These are phyloP conservation scores for Chrysina gloriosa DNA, from an alignment of 2,888 invertebrate species.

Conservation along the genomic window DNA sequence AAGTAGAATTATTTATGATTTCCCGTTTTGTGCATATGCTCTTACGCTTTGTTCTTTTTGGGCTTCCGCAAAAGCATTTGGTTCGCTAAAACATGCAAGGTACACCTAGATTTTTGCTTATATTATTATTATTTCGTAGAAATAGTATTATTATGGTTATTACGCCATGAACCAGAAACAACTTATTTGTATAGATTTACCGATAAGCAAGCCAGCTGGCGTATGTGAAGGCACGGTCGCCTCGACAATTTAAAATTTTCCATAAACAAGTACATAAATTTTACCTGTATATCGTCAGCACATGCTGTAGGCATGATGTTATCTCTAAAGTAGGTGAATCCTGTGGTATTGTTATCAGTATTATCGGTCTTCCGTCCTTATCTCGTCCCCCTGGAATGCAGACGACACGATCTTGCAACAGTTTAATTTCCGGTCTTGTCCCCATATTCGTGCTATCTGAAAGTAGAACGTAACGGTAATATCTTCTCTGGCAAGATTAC, in stretches of 20 bases:
- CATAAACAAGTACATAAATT: constrained; percentile 28
- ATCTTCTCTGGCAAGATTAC: not conserved
- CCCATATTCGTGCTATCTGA: constrained; percentile 39
- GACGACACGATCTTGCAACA: constrained; percentile 71
- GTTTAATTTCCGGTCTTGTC: constrained; percentile 41
- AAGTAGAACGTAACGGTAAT: constrained; percentile 27
- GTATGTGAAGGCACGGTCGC: not conserved
- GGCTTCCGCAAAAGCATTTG: no score
- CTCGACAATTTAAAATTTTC: constrained; percentile 7
- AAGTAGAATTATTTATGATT: no score
- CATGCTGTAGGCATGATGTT: constrained; percentile 65
- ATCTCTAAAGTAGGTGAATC: constrained; percentile 68
- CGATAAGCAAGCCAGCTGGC: not conserved
- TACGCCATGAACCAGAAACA: not conserved
- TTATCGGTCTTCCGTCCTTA: constrained; percentile 72
- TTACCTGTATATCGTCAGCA: constrained; percentile 70
- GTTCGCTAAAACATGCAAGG: no score
- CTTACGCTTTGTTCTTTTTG: no score
- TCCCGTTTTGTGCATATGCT: no score
- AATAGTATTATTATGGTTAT: not conserved
- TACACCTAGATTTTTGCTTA: no score
- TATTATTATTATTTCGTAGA: not conserved
- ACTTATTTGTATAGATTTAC: not conserved
- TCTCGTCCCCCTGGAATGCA: constrained; percentile 76
- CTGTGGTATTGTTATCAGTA: constrained; percentile 72